A percentile compares a stretch with the other conserved stretches of the same genome.
Conservation (phyloP, 2,888 invertebrate species). For the Melanostoma mellinum region DNA sequence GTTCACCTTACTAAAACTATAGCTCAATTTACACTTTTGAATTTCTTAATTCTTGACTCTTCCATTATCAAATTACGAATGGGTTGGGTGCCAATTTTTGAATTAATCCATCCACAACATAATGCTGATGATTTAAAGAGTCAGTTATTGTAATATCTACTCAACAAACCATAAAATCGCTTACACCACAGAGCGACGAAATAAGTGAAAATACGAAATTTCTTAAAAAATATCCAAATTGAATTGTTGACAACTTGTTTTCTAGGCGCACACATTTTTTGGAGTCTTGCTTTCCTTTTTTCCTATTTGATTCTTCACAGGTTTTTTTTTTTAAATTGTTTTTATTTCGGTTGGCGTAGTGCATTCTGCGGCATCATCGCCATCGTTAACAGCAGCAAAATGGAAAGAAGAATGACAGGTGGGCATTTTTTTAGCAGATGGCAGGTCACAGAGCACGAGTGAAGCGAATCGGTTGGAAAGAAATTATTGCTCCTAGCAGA, state of each 20-base stretch:
- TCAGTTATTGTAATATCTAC: no score
- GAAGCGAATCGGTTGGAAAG: slow-evolving; percentile 57
- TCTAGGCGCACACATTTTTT: slow-evolving; percentile 25
- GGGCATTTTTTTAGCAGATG: slow-evolving; percentile 57
- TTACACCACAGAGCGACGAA: no score
- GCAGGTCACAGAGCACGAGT: slow-evolving; percentile 67
- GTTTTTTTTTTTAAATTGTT: neutral
- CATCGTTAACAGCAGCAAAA: slow-evolving; percentile 6
- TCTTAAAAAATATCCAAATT: slow-evolving; percentile 25
- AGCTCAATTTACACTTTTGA: no score
- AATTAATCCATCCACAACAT: no score
- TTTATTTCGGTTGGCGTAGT: slow-evolving; percentile 20
- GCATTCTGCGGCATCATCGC: slow-evolving; percentile 9
- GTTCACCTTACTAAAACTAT: no score
- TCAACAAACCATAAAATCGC: no score
- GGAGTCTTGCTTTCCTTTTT: slow-evolving; percentile 54
- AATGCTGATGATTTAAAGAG: no score
- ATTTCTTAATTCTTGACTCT: no score
- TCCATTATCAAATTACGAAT: no score
- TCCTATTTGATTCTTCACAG: neutral
- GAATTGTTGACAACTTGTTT: slow-evolving; percentile 52
- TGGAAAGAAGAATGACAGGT: slow-evolving; percentile 59
- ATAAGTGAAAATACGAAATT: slow-evolving; percentile 18
- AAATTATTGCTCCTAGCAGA: slow-evolving; percentile 37
- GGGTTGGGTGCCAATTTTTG: no score